Conservation (phyloP, 1,140 invertebrate genomes). For the Drosophila ercepeae region DNA sequence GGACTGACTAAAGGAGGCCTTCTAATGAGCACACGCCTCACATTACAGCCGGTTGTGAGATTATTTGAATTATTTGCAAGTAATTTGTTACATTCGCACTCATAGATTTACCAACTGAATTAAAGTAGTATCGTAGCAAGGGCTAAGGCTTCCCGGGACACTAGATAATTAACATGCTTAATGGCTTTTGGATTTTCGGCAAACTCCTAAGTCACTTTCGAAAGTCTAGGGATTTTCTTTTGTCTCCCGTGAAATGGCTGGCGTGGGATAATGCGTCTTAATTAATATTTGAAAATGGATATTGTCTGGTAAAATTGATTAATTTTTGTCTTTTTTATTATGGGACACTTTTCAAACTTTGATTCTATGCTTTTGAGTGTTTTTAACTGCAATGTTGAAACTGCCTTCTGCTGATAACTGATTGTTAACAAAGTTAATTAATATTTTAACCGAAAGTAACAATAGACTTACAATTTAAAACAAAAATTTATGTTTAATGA, state of each 20-base stretch:
- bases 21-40: constrained; percentile 75
- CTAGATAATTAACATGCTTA: constrained; percentile 74
- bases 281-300: constrained; percentile 20
- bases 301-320: too few relatives aligned
- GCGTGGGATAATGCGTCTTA: constrained; percentile 18
- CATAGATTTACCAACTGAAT: constrained; percentile 43
- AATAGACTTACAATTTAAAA: too few relatives aligned
- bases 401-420: too few relatives aligned
- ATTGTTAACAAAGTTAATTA: background rate
- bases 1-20: background rate
- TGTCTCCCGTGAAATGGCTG: constrained; percentile 13
- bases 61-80: constrained; percentile 82
- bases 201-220: constrained; percentile 44
- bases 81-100: constrained; percentile 74
- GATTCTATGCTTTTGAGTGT: too few relatives aligned
- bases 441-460: too few relatives aligned
- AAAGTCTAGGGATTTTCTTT: constrained; percentile 21
- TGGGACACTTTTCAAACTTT: background rate
- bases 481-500: too few relatives aligned
- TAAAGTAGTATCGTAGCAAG: constrained; percentile 11
- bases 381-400: too few relatives aligned
- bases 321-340: background rate
- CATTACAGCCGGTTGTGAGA: constrained; percentile 54
- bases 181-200: constrained; percentile 67
- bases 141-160: constrained; percentile 24